Evolutionary conservation across 2,113 vertebrate species (phyloP), one percentile per base, ranked within the genome.

Genomic region (Apodemus speciosus): DNA sequence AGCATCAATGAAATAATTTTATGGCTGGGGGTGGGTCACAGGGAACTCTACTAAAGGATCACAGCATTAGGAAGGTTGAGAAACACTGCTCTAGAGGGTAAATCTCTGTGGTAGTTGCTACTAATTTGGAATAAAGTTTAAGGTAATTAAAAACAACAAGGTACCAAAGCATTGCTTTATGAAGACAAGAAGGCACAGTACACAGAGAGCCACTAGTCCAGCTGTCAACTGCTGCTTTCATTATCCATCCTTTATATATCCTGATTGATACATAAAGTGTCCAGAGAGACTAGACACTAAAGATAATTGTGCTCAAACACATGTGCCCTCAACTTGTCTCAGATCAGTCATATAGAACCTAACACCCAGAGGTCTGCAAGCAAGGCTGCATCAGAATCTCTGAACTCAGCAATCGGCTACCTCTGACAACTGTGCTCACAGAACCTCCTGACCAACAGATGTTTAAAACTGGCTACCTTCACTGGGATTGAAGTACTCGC

Each of bases 101-200:
- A n/a, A 72, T 40, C 89, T 94, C 62, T 73, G 85, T 73, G 85
- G 92, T 13, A 86, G 83, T 20, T 53, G 23, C 77, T 92, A 92
- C 81, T 68, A 93, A 95, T 94, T 94, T 86, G 87, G 69, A 93
- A 94, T 71, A 96, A 81, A 75, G 15, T 84, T 93, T 86, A 79
- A 88, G n/a, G 49, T 5, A 20, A 86, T 72, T 69, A 46, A 88
- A 93, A 94, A 90, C 72, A 94, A 80, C 21, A 90, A 92, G 93
- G 60, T 84, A 83, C 79, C 88, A 83, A 94, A 95, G 62, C 4
- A 75, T 43, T 62, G 68, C 79, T 96, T 92, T 75, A 81, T 53
- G n/a, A 95, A 95, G 73, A 64, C 77, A 83, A 32, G 46, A 76
- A 43, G 79, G 73, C 40, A 75, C 23, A 66, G 49, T 72, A 64